A percentile compares a stretch with the other conserved stretches of the same genome.
phyloP scores from a whole-genome alignment of 2,113 vertebrate genomes.

The Vireo altiloquus region DNA sequence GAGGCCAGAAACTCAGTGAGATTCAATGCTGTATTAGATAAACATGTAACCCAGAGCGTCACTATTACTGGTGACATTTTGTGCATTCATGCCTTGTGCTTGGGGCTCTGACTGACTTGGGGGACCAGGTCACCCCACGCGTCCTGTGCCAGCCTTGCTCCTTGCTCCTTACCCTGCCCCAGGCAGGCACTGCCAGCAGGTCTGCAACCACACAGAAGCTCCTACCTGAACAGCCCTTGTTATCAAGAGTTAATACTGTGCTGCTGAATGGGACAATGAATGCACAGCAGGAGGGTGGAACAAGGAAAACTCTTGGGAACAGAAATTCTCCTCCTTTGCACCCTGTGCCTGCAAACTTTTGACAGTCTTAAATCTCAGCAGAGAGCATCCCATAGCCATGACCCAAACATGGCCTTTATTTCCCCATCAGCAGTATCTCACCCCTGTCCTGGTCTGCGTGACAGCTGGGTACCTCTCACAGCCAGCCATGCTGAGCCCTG shows the following conservation, averaged over 20 bases:
- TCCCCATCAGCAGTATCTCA: accelerated
- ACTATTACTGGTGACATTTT: not conserved
- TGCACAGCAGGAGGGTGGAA: not conserved
- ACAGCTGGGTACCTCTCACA: accelerated
- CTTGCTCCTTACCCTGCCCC: not conserved
- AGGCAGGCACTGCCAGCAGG: not conserved
- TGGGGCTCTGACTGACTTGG: not conserved
- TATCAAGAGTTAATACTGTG: not conserved
- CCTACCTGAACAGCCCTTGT: not conserved
- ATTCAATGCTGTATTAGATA: not conserved
- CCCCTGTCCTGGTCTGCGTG: not conserved
- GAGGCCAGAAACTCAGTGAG: not conserved
- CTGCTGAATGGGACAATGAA: not conserved
- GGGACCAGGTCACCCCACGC: accelerated
- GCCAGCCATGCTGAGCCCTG: not conserved
- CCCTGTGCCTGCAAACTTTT: not conserved
- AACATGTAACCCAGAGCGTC: not conserved
- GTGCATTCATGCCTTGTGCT: not conserved
- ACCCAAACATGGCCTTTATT: accelerated
- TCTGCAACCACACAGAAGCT: not conserved
- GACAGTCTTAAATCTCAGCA: not conserved
- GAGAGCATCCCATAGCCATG: not conserved
- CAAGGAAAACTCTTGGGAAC: not conserved
- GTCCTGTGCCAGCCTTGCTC: not conserved
- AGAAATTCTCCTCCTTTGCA: not conserved